Base-by-base conservation (phyloP, 2,113 vertebrate genomes). In the Machaerirhynchus nigripectus region DNA sequence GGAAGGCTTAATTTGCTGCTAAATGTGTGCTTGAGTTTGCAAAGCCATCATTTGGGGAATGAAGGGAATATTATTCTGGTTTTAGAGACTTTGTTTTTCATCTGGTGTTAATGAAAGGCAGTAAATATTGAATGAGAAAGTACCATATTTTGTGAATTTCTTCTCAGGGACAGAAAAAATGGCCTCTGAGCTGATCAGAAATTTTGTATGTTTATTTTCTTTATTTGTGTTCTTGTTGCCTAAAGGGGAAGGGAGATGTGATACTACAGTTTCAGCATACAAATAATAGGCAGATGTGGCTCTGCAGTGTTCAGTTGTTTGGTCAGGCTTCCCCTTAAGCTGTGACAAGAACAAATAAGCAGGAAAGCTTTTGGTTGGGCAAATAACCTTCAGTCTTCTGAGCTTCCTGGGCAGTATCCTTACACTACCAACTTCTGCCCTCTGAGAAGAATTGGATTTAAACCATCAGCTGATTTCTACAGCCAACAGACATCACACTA, bases 231-330 rank as follows among this genome's bases (percentile, higher is more conserved):
- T 92, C 26, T 74, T 69, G 30, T 8, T 65, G n/a, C 46, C 40
- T 85, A 35, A 65, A 0, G 0, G 15, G 26, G 4, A 55, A 31
- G 0, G 5, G 19, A 33, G 12, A 9, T 14, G 13, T 60, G 18
- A 63, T 87, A 19, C 46, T 84, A 13, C 35, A 37, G 47, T 44
- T 93, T 79, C 70, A 79, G 17, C 44, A n/a, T 13, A 18, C n/a
- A 84, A 87, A 52, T 28, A 47, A 59, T 13, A 68, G 24, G 20
- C n/a, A 69, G n/a, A 22, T 75, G 39, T 61, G 40, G 14, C 81
- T 70, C 71, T 84, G 31, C 28, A 49, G 28, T 2, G 0, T 39
- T 78, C 49, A 24, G 7, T 49, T 44, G 35, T 42, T 60, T 59
- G 37, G 24, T 46, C 35, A 68, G 47, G 28, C 47, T 82, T 87